These are phyloP conservation scores for Glaucomys volans DNA, from an alignment of 2,113 vertebrate species.

Conservation along the genomic window DNA sequence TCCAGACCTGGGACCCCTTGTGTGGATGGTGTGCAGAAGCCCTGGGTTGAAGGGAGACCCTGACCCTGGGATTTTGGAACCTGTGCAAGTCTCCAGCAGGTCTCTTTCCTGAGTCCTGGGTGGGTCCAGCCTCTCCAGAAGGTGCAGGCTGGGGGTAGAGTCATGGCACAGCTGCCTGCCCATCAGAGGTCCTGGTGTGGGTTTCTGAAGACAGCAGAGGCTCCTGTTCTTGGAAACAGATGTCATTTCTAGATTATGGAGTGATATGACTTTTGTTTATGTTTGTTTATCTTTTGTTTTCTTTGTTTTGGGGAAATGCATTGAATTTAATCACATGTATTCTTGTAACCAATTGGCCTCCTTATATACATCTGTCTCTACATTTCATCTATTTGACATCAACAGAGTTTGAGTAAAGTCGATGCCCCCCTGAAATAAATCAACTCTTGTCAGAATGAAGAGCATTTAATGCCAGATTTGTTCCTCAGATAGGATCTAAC, in stretches of 20 bases:
- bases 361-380: not conserved
- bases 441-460: not conserved
- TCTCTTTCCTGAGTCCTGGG: not conserved
- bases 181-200: not conserved
- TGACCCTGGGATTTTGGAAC: rapidly evolving
- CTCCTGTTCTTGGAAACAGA: not conserved
- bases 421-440: not conserved
- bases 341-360: not conserved
- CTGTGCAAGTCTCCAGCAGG: not conserved
- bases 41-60: not conserved
- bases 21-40: not conserved
- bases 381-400: not conserved
- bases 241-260: not conserved
- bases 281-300: not conserved
- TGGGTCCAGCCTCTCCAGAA: not conserved
- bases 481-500: not conserved
- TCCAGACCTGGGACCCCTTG: no score
- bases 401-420: not conserved
- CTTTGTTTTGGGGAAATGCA: not conserved
- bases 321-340: not conserved
- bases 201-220: not conserved
- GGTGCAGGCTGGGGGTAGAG: not conserved
- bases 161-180: not conserved
- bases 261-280: not conserved
- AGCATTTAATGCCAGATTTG: not conserved